Conservation (phyloP, 2,888 invertebrate genomes). For the Dryocosmus kuriphilus region DNA sequence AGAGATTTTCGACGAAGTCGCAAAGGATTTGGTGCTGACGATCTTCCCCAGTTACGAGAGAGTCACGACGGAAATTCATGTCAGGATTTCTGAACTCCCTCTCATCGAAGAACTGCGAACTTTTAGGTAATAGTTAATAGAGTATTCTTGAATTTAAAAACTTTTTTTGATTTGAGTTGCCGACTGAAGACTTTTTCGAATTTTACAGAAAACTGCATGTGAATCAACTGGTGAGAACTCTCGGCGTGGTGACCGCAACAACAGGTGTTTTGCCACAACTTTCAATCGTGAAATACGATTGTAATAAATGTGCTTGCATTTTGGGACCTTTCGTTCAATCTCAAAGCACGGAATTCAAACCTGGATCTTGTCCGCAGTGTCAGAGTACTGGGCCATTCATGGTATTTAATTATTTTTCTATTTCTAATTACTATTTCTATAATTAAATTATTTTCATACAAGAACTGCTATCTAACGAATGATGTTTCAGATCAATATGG, state of each 20-base stretch:
- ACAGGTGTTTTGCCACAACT: slow-evolving; percentile 97
- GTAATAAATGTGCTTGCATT: slow-evolving; percentile 95
- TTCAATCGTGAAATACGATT: slow-evolving; percentile 97
- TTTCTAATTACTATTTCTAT: slow-evolving; percentile 18
- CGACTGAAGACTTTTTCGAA: slow-evolving; percentile 21
- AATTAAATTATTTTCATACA: slow-evolving; percentile 25
- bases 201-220: slow-evolving; percentile 86
- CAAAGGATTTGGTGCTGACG: slow-evolving; percentile 93
- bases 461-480: slow-evolving; percentile 29
- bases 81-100: slow-evolving; percentile 96
- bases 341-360: slow-evolving; percentile 95
- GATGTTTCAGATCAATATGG: slow-evolving; percentile 93
- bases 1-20: slow-evolving; percentile 96
- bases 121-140: slow-evolving; percentile 81
- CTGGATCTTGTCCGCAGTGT: slow-evolving; percentile 98
- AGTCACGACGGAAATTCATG: slow-evolving; percentile 95
- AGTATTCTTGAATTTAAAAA: too few relatives aligned
- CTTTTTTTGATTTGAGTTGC: too few relatives aligned
- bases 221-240: slow-evolving; percentile 95
- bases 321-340: slow-evolving; percentile 98
- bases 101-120: slow-evolving; percentile 97
- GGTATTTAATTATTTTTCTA: slow-evolving; percentile 78
- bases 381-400: slow-evolving; percentile 97
- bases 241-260: slow-evolving; percentile 97
- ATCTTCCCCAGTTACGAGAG: slow-evolving; percentile 98